Evolutionary conservation across 1,140 invertebrate genomes (phyloP).

Genomic region (Ectropis grisescens): DNA sequence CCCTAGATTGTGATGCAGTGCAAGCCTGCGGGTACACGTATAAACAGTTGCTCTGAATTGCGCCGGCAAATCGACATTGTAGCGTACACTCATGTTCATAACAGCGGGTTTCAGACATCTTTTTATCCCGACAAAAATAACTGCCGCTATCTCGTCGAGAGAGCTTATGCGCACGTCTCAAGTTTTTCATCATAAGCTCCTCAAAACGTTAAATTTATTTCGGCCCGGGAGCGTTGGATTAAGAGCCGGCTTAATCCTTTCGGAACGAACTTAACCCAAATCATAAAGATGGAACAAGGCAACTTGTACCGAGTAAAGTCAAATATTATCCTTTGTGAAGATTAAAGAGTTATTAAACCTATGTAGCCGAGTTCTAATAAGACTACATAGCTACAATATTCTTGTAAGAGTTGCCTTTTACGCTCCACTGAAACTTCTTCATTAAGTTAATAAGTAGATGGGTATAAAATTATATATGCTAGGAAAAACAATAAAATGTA

Average conservation of each 20-base stretch:
- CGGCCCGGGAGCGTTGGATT: slow-evolving; percentile 55
- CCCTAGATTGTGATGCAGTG: not conserved
- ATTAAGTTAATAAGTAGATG: too few relatives aligned
- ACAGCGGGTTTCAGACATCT: slow-evolving; percentile 1
- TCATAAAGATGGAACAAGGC: slow-evolving; percentile 61
- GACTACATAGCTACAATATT: slow-evolving; percentile 3
- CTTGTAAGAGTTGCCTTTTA: too few relatives aligned
- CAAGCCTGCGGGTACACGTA: slow-evolving; percentile 1
- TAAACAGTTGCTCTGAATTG: slow-evolving; percentile 14
- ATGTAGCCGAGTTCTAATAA: slow-evolving; percentile 22
- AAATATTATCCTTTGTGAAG: slow-evolving; percentile 58
- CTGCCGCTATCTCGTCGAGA: slow-evolving; percentile 20
- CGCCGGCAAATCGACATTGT: slow-evolving; percentile 12
- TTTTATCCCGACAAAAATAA: slow-evolving; percentile 12
- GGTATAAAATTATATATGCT: too few relatives aligned
- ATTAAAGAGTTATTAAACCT: slow-evolving; percentile 60
- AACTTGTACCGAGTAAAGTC: slow-evolving; percentile 58
- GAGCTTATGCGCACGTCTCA: slow-evolving; percentile 40
- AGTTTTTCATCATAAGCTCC: slow-evolving; percentile 64
- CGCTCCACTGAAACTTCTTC: too few relatives aligned
- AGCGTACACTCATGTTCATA: slow-evolving; percentile 13
- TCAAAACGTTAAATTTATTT: slow-evolving; percentile 63
- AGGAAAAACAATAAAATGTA: too few relatives aligned
- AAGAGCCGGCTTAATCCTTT: slow-evolving; percentile 63
- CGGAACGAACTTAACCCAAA: slow-evolving; percentile 60